Base-by-base conservation (phyloP, 2,113 vertebrate genomes). In the Rattus rattus region DNA sequence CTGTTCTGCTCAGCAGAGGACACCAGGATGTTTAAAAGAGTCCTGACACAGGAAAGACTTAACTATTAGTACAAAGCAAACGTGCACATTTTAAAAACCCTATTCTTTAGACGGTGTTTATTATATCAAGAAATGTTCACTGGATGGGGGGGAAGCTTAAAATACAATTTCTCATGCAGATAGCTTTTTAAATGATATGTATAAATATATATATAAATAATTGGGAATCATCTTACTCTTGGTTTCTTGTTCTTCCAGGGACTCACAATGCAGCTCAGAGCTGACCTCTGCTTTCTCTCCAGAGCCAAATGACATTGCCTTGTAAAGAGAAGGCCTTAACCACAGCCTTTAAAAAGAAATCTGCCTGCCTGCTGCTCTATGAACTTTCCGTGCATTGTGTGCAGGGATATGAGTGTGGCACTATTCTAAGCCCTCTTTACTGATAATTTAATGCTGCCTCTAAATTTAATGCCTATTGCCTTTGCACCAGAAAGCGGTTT, bases 401-500 rank as follows among this genome's bases (percentile, higher is more conserved):
- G 14, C 89, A 93, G 92, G 84, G 91, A 67, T 83, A 81, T 52
- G 85, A 0, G 10, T 88, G 76, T 47, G 91, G 43, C 47, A 90
- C 91, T 77, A 91, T 96, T 97, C 94, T 2, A 96, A 92, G 96
- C 92, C 81, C 77, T 98, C 94, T 97, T 97, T 92, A 93, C 96
- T 89, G 94, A 69, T 97, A 94, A 98, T 97, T 98, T 97, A 98
- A 92, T 90, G 87, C 49, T 97, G 86, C 73, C 97, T 94, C 70
- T 96, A 98, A 95, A 97, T 97, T 92, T 98, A 98, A 98, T 96
- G 72, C 93, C 97, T 94, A 97, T 80, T 97, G 96, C 93, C 96
- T 95, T 98, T 98, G 97, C 98, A 94, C 94, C 97, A 98, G 96
- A 97, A 96, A 95, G 88, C 96, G 98, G 96, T 97, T 98, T 95